A percentile compares a stretch with the other conserved stretches of the same genome.
phyloP scores from a whole-genome alignment of 2,797 vertebrate genomes.

The Coregonus sp. region DNA sequence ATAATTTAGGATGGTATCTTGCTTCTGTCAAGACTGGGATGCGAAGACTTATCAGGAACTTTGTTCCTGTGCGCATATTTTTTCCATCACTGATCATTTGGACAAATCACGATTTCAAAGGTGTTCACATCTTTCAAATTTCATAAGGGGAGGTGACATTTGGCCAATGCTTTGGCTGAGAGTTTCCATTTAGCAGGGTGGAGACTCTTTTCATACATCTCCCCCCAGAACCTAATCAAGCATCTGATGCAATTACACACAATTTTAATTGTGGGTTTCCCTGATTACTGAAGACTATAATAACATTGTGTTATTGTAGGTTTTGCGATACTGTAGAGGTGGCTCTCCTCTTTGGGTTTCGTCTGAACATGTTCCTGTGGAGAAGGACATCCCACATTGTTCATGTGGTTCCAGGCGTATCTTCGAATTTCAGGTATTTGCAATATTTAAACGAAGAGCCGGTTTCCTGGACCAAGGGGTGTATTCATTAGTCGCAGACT shows the following conservation, averaged over 20 bases:
- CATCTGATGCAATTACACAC: not conserved
- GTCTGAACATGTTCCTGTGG: constrained; percentile 78
- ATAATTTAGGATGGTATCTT: no score
- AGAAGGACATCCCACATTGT: no score
- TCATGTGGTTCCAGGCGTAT: no score
- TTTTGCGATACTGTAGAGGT: constrained; percentile 89
- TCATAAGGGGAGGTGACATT: no score
- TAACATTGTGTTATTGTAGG: constrained; percentile 64
- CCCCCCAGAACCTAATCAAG: not conserved
- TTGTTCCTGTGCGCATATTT: no score
- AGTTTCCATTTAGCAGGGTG: not conserved
- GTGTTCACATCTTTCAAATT: no score
- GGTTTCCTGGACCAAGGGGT: no score
- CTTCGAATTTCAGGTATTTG: constrained; percentile 84
- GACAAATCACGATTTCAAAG: no score
- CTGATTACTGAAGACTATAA: not conserved
- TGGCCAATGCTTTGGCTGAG: not conserved
- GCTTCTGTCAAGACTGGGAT: no score
- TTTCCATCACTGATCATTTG: no score
- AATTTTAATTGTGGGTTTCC: not conserved
- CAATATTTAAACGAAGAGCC: not conserved
- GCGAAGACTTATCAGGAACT: no score
- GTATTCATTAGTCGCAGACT: no score
- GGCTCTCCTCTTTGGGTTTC: constrained; percentile 90
- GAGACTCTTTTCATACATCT: not conserved